Percentiles rank a stretch among this genome's conserved stretches.
These are phyloP conservation scores for Drosophila hamatofila DNA, from an alignment of 2,888 invertebrate species.

Conservation along the genomic window DNA sequence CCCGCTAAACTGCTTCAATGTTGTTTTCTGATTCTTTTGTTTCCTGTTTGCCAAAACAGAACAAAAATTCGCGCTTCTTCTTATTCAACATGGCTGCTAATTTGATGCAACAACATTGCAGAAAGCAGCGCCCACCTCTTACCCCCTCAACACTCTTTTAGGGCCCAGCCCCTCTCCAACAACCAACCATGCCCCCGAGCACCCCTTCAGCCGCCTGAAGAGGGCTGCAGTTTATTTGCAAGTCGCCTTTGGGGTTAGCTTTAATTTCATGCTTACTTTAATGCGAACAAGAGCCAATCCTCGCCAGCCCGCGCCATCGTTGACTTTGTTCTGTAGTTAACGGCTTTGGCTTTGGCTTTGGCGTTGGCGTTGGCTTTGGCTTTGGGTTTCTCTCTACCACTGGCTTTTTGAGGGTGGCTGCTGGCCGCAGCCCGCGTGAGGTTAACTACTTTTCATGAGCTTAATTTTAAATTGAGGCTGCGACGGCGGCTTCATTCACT, in stretches of 20 bases:
- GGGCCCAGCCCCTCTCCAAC: not conserved
- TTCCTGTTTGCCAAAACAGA: conserved; percentile 39
- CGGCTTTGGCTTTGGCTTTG: conserved; percentile 65
- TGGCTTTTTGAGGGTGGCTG: conserved; percentile 39
- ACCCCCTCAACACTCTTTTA: not conserved
- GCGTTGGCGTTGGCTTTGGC: conserved; percentile 44
- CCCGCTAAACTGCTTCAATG: conserved; percentile 20
- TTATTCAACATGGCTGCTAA: conserved; percentile 71
- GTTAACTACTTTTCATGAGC: conserved; percentile 79
- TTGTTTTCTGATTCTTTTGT: conserved; percentile 38
- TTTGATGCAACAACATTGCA: conserved; percentile 78
- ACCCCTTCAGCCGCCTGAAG: not conserved
- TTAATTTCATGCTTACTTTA: conserved; percentile 85
- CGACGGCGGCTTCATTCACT: conserved; percentile 75
- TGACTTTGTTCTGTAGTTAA: conserved; percentile 79
- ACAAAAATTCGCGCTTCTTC: conserved; percentile 64
- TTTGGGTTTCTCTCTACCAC: conserved; percentile 12
- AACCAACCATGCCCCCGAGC: not conserved
- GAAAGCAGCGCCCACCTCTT: conserved; percentile 2
- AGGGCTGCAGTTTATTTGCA: conserved; percentile 68
- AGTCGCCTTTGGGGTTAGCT: conserved; percentile 74
- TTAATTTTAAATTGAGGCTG: conserved; percentile 79
- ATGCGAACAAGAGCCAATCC: conserved; percentile 66
- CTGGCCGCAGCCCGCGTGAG: conserved; percentile 57
- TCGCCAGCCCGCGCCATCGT: conserved; percentile 29